Base-by-base conservation (phyloP, 2,113 vertebrate species). In the Lycaon pictus region DNA sequence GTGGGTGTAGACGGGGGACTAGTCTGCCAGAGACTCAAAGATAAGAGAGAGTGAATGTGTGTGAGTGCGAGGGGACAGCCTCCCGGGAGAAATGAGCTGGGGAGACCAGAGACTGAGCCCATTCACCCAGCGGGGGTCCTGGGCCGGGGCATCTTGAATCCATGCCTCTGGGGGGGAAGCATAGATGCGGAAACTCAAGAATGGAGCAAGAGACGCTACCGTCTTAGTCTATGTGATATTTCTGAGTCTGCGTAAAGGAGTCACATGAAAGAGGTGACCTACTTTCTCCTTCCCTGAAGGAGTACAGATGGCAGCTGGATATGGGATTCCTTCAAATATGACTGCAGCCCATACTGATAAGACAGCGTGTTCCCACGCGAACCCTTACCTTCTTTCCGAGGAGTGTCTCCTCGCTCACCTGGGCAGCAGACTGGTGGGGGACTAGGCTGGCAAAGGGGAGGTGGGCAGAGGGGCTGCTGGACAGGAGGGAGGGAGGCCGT, bases 271-370 rank as follows among this genome's bases (percentile, higher is more conserved):
- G 69, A 76, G 19, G 15, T 88, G 92, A 94, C 71, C 71, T 92
- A 83, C 37, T 86, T 95, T 96, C 76, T 96, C 37, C n/a, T 20
- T 65, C 53, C 51, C 29, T 2, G 7, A 37, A 84, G 86, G 65
- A 81, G 56, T 69, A 43, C 23, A 85, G 79, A 43, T 95, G 82
- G 48, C 83, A 95, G 83, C 81, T 95, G 74, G 67, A 79, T 88
- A 32, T 25, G 15, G 58, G 88, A 51, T 67, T 76, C 60, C 93
- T 88, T 92, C 11, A 17, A n/a, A 43, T n/a, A 65, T 16, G n/a
- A 79, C 15, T 19, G 15, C 76, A 94, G 9, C 27, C 48, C 82
- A 56, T 51, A 72, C 10, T 6, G 76, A 93, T 65, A 79, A 96
- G 43, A 80, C 43, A 5, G 11, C 7, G 22, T 79, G 69, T 92